Conservation (phyloP, 2,888 invertebrate genomes). For the Oligia latruncula region DNA sequence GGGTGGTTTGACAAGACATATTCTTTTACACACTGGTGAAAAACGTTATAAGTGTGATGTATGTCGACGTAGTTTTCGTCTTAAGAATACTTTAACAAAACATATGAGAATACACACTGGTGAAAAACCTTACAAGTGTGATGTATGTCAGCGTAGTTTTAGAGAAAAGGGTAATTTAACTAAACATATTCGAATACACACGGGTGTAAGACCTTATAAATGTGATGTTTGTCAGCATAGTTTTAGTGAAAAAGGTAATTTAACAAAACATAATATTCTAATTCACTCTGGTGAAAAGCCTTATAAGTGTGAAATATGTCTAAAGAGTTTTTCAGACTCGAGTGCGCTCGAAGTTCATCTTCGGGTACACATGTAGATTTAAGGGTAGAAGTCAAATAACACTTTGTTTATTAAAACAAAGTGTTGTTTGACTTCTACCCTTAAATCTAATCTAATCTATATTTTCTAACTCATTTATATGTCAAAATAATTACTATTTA, state of each 20-base stretch:
- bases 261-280: no score
- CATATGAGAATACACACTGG: neutral
- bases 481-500: no score
- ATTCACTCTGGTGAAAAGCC: neutral
- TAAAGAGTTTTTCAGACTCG: neutral
- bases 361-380: neutral
- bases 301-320: neutral
- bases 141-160: neutral
- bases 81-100: neutral
- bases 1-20: neutral
- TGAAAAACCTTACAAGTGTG: neutral
- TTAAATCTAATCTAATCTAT: no score
- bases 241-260: neutral
- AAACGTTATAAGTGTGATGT: neutral
- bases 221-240: neutral
- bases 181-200: neutral
- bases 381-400: no score
- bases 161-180: neutral
- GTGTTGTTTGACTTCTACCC: no score
- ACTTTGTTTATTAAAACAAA: no score
- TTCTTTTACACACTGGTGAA: neutral
- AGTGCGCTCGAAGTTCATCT: neutral
- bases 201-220: neutral
- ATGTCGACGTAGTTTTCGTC: neutral
- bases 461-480: no score